A percentile compares a stretch with the other conserved stretches of the same genome.
Conservation (phyloP, 2,888 invertebrate species). For the Plebejus argus region DNA sequence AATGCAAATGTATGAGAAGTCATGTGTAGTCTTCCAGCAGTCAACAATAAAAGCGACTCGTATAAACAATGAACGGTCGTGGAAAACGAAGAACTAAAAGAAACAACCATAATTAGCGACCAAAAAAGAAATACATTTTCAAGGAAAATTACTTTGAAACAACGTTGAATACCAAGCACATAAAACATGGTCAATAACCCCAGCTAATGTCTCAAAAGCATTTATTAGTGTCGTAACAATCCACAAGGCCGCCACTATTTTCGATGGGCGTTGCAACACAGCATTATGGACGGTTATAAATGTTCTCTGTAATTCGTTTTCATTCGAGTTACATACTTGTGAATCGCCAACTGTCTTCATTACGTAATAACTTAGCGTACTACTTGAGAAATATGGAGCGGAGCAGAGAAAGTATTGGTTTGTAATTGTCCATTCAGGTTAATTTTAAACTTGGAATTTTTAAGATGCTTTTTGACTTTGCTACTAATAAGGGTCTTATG, state of each 20-base stretch:
- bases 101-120: neutral
- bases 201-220: constrained; percentile 44
- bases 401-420: neutral
- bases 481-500: too few species aligned
- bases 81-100: neutral
- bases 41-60: neutral
- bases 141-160: constrained; percentile 10
- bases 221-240: constrained; percentile 58
- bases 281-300: constrained; percentile 16
- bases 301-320: constrained; percentile 16
- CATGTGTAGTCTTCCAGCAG: neutral
- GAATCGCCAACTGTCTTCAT: constrained; percentile 7
- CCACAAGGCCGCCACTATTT: constrained; percentile 59
- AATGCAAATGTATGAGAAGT: neutral
- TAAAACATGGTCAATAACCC: constrained; percentile 57
- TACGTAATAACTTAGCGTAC: constrained; percentile 12
- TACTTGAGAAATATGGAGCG: neutral
- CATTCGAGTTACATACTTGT: neutral
- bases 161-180: neutral
- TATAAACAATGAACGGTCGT: neutral
- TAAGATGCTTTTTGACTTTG: too few species aligned
- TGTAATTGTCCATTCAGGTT: neutral
- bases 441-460: neutral
- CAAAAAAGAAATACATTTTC: constrained; percentile 3
- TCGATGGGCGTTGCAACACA: constrained; percentile 41